Conservation (phyloP, 92 coral and sea anemone species). For the Zoanthus gigantus region DNA sequence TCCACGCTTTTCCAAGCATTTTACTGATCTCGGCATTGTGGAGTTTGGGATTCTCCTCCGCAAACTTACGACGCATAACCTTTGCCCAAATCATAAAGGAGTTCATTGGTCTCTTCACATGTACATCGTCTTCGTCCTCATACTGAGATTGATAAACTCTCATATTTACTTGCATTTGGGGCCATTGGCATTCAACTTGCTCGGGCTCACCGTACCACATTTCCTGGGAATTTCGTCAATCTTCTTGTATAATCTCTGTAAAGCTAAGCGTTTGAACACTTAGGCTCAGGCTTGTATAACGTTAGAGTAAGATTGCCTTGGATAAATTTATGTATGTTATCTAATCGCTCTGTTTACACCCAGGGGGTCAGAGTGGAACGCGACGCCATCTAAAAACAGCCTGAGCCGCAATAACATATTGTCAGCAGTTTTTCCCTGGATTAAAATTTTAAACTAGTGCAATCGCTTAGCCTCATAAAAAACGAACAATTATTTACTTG, state of each 20-base stretch:
- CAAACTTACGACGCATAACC: constrained; percentile 96
- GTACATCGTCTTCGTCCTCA: constrained; percentile 90
- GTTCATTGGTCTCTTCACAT: constrained; percentile 98
- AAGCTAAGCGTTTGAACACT: neutral
- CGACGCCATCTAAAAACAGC: neutral
- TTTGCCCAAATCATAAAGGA: constrained; percentile 99
- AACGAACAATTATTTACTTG: neutral
- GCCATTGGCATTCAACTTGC: constrained; percentile 8
- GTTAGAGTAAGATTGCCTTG: constrained; percentile 9
- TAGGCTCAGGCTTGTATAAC: neutral
- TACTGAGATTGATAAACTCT: constrained; percentile 61
- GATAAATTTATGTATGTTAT: constrained; percentile 51
- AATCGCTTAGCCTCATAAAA: neutral
- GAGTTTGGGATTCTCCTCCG: constrained; percentile 97
- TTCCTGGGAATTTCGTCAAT: neutral
- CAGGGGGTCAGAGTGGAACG: constrained; percentile 77
- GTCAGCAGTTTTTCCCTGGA: constrained; percentile 10
- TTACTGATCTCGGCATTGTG: constrained; percentile 99
- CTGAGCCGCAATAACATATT: neutral
- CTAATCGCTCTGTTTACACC: constrained; percentile 53
- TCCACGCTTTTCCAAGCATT: constrained; percentile 98
- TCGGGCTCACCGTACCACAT: constrained; percentile 33
- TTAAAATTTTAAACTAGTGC: neutral
- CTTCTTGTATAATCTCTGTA: neutral
- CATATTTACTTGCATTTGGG: constrained; percentile 30